Percentiles rank a stretch among this genome's conserved stretches.
Evolutionary conservation across 30 jellyfish, hydroid and myxozoan species (phyloP).

Genomic region (Rhopilema esculentum): DNA sequence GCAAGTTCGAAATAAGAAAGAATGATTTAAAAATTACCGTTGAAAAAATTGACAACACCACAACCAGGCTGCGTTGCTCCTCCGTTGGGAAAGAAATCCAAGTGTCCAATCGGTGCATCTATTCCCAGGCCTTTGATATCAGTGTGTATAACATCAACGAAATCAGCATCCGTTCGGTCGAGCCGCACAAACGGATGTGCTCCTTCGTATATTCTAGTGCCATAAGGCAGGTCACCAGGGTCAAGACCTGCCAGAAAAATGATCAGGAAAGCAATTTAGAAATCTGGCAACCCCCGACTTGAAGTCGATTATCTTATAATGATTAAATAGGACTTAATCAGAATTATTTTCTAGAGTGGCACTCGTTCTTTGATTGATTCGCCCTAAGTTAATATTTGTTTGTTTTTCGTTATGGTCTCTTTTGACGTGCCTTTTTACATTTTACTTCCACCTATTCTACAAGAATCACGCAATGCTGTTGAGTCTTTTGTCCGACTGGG

Average conservation of each 20-base stretch:
- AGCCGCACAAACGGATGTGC: constrained; percentile 73
- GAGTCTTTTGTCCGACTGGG: too few relatives aligned
- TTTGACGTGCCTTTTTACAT: too few relatives aligned
- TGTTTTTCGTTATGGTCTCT: too few relatives aligned
- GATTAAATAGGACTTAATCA: too few relatives aligned
- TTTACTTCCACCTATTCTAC: too few relatives aligned
- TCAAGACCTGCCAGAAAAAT: constrained; percentile 66
- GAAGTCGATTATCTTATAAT: too few relatives aligned
- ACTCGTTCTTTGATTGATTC: too few relatives aligned
- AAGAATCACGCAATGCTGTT: too few relatives aligned
- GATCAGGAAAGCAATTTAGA: not conserved
- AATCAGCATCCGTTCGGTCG: constrained; percentile 74
- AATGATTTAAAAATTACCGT: constrained; percentile 9
- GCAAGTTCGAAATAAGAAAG: not conserved
- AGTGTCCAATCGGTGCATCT: constrained; percentile 75
- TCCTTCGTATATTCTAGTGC: constrained; percentile 59
- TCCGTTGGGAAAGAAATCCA: constrained; percentile 92
- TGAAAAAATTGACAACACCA: constrained; percentile 21
- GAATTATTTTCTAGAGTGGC: too few relatives aligned
- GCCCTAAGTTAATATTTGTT: too few relatives aligned
- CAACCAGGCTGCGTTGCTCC: constrained; percentile 89
- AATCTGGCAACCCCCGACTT: too few relatives aligned
- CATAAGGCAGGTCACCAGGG: constrained; percentile 79
- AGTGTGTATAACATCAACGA: constrained; percentile 83
- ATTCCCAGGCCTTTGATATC: constrained; percentile 76